A percentile compares a stretch with the other conserved stretches of the same genome.
phyloP scores from a whole-genome alignment of 64 coral and sea anemone genomes.

The Dendronephthya gigantea region DNA sequence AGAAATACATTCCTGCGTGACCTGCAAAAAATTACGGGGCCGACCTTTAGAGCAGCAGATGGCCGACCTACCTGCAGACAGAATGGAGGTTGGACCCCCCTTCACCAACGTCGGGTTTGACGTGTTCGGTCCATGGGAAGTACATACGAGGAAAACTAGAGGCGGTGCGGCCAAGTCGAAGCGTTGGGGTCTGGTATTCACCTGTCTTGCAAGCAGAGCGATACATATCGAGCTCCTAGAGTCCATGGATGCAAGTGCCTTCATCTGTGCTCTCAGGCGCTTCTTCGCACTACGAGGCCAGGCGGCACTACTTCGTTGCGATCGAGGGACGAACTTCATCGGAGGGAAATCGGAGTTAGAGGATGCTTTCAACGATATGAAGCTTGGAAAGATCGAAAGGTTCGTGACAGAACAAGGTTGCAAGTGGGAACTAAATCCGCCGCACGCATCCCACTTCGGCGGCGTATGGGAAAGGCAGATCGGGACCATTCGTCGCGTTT shows the following conservation, averaged over 20 bases:
- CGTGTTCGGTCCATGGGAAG: slow-evolving; percentile 6
- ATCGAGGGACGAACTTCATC: neutral
- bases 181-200: slow-evolving; percentile 1
- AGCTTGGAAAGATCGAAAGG: no score
- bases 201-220: neutral
- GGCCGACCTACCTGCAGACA: neutral
- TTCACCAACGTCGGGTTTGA: neutral
- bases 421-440: no score
- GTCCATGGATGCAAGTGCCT: neutral
- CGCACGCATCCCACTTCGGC: no score
- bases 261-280: neutral
- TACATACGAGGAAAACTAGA: neutral
- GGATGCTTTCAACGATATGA: no score
- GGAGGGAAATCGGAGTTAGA: no score
- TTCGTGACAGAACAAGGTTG: no score
- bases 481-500: neutral
- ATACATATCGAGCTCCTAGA: neutral
- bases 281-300: no score
- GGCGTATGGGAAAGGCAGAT: neutral
- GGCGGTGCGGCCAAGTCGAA: neutral
- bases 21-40: neutral
- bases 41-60: neutral
- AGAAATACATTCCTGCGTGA: neutral
- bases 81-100: neutral
- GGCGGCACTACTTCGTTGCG: neutral